Evolutionary conservation across 2,113 vertebrate genomes (phyloP), one percentile per base, ranked within the genome.

Genomic region (Geothlypis trichas): DNA sequence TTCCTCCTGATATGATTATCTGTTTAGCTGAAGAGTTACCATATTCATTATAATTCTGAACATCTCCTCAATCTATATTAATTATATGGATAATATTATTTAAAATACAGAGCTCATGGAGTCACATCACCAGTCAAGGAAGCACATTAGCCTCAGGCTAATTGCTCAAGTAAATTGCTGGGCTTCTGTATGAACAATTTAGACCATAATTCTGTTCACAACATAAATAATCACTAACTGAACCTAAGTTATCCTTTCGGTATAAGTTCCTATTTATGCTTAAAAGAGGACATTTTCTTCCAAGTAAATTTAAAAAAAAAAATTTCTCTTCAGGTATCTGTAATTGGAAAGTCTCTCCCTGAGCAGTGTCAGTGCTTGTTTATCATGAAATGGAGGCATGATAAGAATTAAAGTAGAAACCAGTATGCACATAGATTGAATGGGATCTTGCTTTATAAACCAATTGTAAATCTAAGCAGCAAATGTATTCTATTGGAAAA

Each of bases 1-100:
- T 97, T 96, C 90, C 77, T 93, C 57, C 88, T 96, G 83, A 93
- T 95, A 54, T 23, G 89, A 93, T 96, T 97, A 94, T 92, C 86
- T 94, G 26, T 84, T 96, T 84, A 86, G 79, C 52, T 93, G 44
- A 78, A 90, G 83, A 90, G 80, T 93, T 90, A 77, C 58, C 83
- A 84, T 92, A 93, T 95, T 96, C 83, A 93, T 96, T 94, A 95
- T 75, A 61, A 90, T 92, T 84, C 95, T 92, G 95, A 87, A 65
- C 86, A 93, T 93, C 61, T 96, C 88, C 92, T 94, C 94, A 75
- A 96, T 96, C 76, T 84, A 54, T 90, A 95, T 84, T 96, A 95
- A 95, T 97, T 94, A 96, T 11, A 76, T 27, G 18, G 58, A 75
- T 96, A 95, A 96, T 81, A 79, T 39, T 86, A 89, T 96, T 94